These are phyloP conservation scores for Pangasius larnaudii DNA, from an alignment of 2,797 vertebrate genomes.

Conservation along the genomic window DNA sequence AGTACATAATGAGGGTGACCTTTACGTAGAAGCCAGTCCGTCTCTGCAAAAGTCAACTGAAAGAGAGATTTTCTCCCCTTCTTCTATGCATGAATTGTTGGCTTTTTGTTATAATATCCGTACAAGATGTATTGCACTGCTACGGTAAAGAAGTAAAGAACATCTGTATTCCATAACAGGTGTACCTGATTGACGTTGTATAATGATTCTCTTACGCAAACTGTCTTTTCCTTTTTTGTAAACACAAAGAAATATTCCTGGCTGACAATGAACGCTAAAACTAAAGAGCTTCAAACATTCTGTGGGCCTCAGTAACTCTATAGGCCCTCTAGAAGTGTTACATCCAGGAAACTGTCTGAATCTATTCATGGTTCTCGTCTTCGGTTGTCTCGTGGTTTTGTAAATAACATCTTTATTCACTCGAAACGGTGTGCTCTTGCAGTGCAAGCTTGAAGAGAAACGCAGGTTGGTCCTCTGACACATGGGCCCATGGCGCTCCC, in stretches of 20 bases:
- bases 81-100: neutral
- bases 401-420: conserved; percentile 26
- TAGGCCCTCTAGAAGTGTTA: neutral
- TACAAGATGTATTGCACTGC: neutral
- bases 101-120: neutral
- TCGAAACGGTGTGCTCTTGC: neutral
- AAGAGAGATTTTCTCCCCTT: neutral
- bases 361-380: conserved; percentile 24
- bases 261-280: neutral
- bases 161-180: conserved; percentile 4
- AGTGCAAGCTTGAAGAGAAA: conserved; percentile 9
- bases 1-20: conserved; percentile 28
- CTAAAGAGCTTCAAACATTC: conserved; percentile 9
- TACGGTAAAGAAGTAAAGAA: neutral
- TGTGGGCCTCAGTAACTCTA: neutral
- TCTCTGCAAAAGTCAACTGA: neutral
- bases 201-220: neutral
- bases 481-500: neutral
- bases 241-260: neutral
- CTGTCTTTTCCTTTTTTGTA: neutral
- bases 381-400: neutral
- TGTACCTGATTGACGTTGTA: neutral
- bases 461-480: neutral
- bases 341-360: conserved; percentile 10
- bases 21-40: conserved; percentile 24